These are phyloP conservation scores for Mustela nigripes DNA, from an alignment of 2,113 vertebrate species.

Conservation along the genomic window DNA sequence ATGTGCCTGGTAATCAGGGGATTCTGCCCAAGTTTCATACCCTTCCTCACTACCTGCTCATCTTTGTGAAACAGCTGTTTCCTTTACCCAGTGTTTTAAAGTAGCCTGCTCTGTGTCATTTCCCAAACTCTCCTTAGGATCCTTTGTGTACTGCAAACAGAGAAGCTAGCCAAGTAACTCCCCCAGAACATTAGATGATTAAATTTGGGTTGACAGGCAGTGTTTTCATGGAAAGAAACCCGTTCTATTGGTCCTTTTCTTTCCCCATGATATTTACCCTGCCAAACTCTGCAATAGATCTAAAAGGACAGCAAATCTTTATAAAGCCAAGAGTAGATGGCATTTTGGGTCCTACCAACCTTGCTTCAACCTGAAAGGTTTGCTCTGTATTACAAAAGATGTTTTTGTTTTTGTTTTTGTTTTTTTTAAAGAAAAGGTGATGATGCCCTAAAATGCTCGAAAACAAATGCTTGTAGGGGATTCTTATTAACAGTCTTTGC, in stretches of 20 bases:
- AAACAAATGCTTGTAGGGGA: not conserved
- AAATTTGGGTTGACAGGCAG: not conserved
- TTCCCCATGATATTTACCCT: slow-evolving; percentile 15
- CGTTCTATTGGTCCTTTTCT: not conserved
- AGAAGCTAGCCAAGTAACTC: not conserved
- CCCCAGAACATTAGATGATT: not conserved
- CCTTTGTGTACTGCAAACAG: slow-evolving; percentile 53
- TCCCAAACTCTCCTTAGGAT: not conserved
- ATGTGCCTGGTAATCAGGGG: not conserved
- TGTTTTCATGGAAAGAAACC: slow-evolving; percentile 37
- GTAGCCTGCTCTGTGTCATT: not conserved
- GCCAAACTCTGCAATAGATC: not conserved
- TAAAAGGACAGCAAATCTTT: not conserved
- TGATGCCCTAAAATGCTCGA: slow-evolving; percentile 21
- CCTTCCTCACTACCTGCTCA: not conserved
- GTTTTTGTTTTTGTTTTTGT: not conserved
- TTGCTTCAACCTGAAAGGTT: not conserved
- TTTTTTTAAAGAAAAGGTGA: not conserved
- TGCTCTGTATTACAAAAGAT: not conserved
- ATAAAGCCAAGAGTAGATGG: not conserved
- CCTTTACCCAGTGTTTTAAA: not conserved
- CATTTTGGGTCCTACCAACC: not conserved
- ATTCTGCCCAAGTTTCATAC: not conserved
- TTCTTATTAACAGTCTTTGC: not conserved
- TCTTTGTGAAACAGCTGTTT: not conserved